Conservation (phyloP, 2,113 vertebrate species). For the Maccullochella peelii region DNA sequence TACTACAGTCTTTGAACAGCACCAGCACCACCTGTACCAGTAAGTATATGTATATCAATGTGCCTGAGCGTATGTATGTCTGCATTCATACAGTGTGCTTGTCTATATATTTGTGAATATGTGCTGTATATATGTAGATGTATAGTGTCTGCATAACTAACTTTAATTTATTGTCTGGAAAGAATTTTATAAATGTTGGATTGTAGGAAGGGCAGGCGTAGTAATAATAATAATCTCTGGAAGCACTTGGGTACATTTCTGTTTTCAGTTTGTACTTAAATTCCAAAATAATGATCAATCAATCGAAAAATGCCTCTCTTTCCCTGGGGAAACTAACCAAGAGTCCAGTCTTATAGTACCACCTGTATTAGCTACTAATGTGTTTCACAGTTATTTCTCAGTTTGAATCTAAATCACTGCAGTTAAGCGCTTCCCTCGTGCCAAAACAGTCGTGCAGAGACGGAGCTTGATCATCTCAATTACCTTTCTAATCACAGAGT, state of each 20-base stretch:
- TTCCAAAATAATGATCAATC: background rate
- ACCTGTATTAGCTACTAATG: constrained; percentile 17
- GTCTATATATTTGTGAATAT: too few species aligned
- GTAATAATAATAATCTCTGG: background rate
- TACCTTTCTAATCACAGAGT: constrained; percentile 37
- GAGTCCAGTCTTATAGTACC: background rate
- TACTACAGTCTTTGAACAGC: too few species aligned
- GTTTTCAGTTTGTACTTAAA: background rate
- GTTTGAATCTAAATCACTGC: constrained; percentile 31
- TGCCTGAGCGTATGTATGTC: too few species aligned
- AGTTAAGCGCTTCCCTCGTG: constrained; percentile 14
- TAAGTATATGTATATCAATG: too few species aligned
- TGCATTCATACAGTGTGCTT: too few species aligned
- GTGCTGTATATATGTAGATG: too few species aligned
- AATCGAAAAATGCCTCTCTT: background rate
- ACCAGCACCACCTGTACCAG: too few species aligned
- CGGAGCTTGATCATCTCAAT: constrained; percentile 52
- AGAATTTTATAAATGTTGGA: background rate
- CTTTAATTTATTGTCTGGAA: background rate
- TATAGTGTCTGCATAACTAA: too few species aligned
- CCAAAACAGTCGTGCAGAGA: constrained; percentile 8
- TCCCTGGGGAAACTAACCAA: background rate
- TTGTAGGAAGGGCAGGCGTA: background rate
- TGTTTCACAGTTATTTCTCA: background rate
- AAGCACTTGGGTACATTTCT: background rate